Percentiles rank a stretch among this genome's conserved stretches.
Conservation (phyloP, 2,113 vertebrate species). For the Larimichthys crocea region DNA sequence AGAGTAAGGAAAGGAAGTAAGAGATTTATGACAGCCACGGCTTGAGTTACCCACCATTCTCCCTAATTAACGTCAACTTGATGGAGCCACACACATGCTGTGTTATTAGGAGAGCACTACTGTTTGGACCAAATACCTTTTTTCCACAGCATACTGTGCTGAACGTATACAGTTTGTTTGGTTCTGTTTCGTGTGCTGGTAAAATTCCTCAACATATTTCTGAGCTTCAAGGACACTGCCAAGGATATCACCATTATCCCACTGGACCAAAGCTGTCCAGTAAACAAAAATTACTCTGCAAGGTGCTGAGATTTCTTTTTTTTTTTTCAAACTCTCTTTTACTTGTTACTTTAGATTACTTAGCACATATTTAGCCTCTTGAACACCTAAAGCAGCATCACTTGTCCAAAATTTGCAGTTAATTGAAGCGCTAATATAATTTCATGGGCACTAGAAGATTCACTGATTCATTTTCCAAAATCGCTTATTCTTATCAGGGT, state of each 20-base stretch:
- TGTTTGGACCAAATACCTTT: slow-evolving; percentile 27
- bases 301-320: background rate
- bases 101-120: background rate
- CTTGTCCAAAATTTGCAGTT: background rate
- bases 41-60: slow-evolving; percentile 49
- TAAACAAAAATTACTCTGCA: background rate
- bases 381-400: background rate
- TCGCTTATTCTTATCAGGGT: too few species aligned
- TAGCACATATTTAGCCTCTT: background rate
- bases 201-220: background rate
- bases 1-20: slow-evolving; percentile 21
- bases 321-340: background rate
- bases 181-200: background rate
- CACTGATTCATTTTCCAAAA: too few species aligned
- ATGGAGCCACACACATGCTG: slow-evolving; percentile 22
- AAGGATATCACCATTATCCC: slow-evolving; percentile 18
- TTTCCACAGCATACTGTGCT: background rate
- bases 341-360: background rate
- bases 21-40: slow-evolving; percentile 36
- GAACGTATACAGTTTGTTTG: background rate
- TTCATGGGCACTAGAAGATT: background rate
- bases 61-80: slow-evolving; percentile 69
- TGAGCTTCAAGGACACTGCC: background rate
- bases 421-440: background rate
- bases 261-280: background rate